phyloP scores from a whole-genome alignment of 2,797 vertebrate genomes.

The Catostomus latipinnis region DNA sequence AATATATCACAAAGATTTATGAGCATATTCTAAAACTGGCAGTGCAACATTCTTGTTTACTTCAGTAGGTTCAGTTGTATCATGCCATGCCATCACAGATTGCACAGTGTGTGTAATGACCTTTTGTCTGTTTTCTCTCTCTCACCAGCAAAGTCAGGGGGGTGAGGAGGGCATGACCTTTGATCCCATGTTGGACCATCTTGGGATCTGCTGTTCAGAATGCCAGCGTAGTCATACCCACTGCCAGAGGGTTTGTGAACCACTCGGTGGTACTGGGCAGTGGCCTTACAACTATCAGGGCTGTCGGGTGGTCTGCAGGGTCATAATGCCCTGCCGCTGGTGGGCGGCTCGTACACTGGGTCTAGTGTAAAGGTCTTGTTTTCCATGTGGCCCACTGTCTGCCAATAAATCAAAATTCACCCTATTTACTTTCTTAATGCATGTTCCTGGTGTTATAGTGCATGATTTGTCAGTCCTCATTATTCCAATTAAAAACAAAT shows the following conservation, averaged over 20 bases:
- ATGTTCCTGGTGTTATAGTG: too few relatives aligned
- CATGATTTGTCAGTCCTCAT: too few relatives aligned
- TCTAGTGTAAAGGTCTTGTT: slow-evolving; percentile 75
- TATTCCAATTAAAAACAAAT: too few relatives aligned
- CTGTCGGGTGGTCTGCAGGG: slow-evolving; percentile 86
- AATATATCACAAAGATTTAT: too few relatives aligned
- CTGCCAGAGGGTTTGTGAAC: slow-evolving; percentile 91
- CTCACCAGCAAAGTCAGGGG: slow-evolving; percentile 71
- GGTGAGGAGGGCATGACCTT: slow-evolving; percentile 85
- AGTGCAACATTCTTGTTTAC: too few relatives aligned
- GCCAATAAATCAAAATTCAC: background rate
- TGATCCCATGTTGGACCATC: slow-evolving; percentile 93
- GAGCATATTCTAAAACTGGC: too few relatives aligned
- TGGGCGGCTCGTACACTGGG: slow-evolving; percentile 93
- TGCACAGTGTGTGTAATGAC: background rate
- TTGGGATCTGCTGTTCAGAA: slow-evolving; percentile 91
- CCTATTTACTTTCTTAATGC: too few relatives aligned
- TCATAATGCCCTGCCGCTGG: slow-evolving; percentile 96
- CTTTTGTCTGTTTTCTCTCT: slow-evolving; percentile 32
- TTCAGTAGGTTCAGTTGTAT: too few relatives aligned
- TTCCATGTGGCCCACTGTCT: slow-evolving; percentile 13
- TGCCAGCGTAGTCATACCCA: slow-evolving; percentile 90
- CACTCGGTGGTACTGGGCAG: slow-evolving; percentile 85
- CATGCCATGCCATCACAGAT: too few relatives aligned
- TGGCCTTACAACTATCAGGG: slow-evolving; percentile 93